Conservation (phyloP, 2,113 vertebrate genomes). For the Leptocoma aspasia region DNA sequence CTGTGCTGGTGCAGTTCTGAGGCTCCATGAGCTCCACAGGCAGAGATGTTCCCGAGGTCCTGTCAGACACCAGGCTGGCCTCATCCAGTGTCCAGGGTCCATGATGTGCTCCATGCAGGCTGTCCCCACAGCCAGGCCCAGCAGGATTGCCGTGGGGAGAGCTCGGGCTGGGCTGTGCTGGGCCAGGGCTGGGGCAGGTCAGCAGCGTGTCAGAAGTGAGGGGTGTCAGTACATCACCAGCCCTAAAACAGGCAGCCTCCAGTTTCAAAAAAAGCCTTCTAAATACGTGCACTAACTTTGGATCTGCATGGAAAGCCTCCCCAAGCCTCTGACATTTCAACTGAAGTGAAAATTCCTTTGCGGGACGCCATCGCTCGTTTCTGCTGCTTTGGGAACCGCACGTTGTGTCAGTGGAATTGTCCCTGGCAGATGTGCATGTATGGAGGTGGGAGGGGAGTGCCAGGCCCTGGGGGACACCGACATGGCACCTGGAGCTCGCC, state of each 20-base stretch:
- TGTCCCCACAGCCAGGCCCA: fast-evolving
- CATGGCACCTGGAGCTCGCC: neutral
- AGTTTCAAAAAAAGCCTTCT: neutral
- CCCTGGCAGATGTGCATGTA: neutral
- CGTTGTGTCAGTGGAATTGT: fast-evolving
- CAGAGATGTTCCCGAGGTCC: neutral
- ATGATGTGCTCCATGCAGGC: neutral
- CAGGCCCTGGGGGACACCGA: neutral
- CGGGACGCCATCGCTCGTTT: neutral
- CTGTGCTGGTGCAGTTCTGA: neutral
- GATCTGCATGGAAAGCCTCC: neutral
- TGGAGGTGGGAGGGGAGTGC: neutral
- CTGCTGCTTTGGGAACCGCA: neutral
- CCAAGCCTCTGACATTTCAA: neutral
- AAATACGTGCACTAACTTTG: neutral
- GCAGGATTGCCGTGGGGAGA: neutral
- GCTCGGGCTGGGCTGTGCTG: neutral
- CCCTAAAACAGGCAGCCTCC: neutral
- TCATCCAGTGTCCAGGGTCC: neutral
- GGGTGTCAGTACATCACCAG: neutral
- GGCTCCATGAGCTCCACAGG: fast-evolving
- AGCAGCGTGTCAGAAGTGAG: neutral
- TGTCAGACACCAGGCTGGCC: neutral
- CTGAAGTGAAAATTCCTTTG: neutral
- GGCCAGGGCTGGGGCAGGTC: neutral